Conservation (phyloP, 2,113 vertebrate species). For the Oryzias javanicus region DNA sequence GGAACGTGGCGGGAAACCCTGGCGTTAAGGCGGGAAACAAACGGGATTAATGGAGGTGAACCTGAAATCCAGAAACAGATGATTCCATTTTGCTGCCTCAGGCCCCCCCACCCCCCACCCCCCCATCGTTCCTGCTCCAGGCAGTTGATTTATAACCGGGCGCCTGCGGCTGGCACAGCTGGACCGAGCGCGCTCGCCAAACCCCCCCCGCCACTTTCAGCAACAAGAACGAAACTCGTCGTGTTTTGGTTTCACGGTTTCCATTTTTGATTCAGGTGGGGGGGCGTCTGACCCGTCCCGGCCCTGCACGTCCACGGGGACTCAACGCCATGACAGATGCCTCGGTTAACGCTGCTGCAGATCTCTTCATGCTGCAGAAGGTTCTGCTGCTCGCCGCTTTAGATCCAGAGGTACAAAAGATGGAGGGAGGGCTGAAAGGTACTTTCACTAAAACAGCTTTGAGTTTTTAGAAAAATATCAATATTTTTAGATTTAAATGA, state of each 20-base stretch:
- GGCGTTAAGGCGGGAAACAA: too few relatives aligned
- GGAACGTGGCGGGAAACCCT: not conserved
- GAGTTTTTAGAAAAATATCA: too few relatives aligned
- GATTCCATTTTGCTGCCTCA: not conserved
- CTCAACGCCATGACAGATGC: constrained; percentile 62
- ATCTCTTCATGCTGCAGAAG: constrained; percentile 46
- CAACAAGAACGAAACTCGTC: constrained; percentile 25
- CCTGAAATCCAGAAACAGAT: constrained; percentile 1
- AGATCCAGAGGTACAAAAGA: too few relatives aligned
- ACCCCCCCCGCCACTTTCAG: constrained; percentile 24
- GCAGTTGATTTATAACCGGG: constrained; percentile 28
- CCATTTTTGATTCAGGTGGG: not conserved
- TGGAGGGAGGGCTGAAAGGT: too few relatives aligned
- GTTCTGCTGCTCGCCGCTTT: too few relatives aligned
- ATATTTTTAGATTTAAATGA: too few relatives aligned
- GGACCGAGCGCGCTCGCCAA: constrained; percentile 4
- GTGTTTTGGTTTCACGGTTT: constrained; percentile 42
- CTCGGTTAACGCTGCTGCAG: constrained; percentile 38
- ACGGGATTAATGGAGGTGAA: not conserved
- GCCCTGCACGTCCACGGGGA: constrained; percentile 22
- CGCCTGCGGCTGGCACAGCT: constrained; percentile 23
- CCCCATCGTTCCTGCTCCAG: constrained; percentile 3
- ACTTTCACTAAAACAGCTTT: too few relatives aligned
- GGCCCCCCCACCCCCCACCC: too few relatives aligned
- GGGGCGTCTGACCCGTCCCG: not conserved